These are phyloP conservation scores for Enteromius viviparus DNA, from an alignment of 2,797 vertebrate genomes.

Conservation along the genomic window DNA sequence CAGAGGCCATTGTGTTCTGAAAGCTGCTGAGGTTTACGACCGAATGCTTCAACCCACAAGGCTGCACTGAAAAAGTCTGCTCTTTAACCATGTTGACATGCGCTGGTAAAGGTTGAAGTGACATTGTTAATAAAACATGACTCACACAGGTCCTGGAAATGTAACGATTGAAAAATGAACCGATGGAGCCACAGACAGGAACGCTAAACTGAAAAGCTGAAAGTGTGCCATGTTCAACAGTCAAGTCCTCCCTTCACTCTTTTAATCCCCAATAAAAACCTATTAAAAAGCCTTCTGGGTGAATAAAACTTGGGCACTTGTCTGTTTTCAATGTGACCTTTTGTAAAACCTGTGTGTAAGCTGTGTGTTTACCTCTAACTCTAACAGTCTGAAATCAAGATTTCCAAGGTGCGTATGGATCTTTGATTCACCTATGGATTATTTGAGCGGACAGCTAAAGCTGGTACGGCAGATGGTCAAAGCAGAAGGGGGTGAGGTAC, in stretches of 20 bases:
- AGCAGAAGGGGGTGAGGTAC: conserved; percentile 33
- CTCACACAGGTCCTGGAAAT: not conserved
- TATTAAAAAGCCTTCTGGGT: conserved; percentile 7
- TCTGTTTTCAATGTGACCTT: not conserved
- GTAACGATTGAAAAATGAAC: not conserved
- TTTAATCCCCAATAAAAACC: not conserved
- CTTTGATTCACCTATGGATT: conserved; percentile 27
- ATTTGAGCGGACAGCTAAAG: not conserved
- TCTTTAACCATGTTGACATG: conserved; percentile 27
- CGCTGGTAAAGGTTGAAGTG: not conserved
- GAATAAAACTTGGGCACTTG: conserved; percentile 7
- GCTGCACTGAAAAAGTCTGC: not conserved
- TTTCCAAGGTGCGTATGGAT: not conserved
- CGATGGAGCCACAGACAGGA: not conserved
- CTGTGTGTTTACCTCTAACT: not conserved
- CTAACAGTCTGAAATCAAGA: not conserved
- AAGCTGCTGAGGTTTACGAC: conserved; percentile 23
- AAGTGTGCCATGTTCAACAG: not conserved
- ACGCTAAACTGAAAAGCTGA: not conserved
- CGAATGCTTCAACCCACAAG: conserved; percentile 3
- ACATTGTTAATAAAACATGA: not conserved
- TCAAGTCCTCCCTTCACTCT: conserved; percentile 2
- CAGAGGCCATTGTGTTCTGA: conserved; percentile 9
- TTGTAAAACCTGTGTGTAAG: not conserved
- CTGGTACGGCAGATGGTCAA: conserved; percentile 51